These are phyloP conservation scores for Muraenolepis orangiensis DNA, from an alignment of 2,797 vertebrate genomes.

Conservation along the genomic window DNA sequence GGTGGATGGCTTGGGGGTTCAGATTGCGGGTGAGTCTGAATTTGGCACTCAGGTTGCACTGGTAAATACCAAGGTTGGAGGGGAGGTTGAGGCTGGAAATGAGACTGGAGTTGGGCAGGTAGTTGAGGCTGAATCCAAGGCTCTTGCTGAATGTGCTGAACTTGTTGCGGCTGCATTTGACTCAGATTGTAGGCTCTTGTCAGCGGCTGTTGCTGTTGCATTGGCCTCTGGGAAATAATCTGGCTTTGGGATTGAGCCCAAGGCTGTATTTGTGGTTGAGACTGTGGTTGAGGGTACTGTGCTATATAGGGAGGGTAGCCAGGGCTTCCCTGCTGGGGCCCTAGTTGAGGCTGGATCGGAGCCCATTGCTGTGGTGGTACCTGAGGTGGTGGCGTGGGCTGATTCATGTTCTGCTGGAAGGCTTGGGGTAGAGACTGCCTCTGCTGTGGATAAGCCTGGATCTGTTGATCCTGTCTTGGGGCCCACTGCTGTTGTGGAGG, in stretches of 20 bases:
- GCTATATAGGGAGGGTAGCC: conserved; percentile 35
- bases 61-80: not conserved
- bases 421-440: conserved; percentile 38
- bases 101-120: conserved; percentile 30
- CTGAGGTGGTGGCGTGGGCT: conserved; percentile 31
- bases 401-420: conserved; percentile 38
- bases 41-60: not conserved
- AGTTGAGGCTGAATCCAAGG: conserved; percentile 33
- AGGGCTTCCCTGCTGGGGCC: conserved; percentile 19
- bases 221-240: conserved; percentile 34
- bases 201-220: conserved; percentile 41
- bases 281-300: conserved; percentile 37
- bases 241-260: conserved; percentile 54
- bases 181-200: conserved; percentile 28
- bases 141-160: conserved; percentile 43
- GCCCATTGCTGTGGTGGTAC: conserved; percentile 47
- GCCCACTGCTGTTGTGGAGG: conserved; percentile 55
- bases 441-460: conserved; percentile 36
- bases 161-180: conserved; percentile 48
- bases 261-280: conserved; percentile 39
- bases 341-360: conserved; percentile 31
- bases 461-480: conserved; percentile 45
- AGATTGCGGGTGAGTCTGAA: conserved; percentile 30
- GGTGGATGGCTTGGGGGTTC: conserved; percentile 34
- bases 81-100: conserved; percentile 35